Evolutionary conservation across 2,888 invertebrate genomes (phyloP).

Genomic region (Alitta virens): DNA sequence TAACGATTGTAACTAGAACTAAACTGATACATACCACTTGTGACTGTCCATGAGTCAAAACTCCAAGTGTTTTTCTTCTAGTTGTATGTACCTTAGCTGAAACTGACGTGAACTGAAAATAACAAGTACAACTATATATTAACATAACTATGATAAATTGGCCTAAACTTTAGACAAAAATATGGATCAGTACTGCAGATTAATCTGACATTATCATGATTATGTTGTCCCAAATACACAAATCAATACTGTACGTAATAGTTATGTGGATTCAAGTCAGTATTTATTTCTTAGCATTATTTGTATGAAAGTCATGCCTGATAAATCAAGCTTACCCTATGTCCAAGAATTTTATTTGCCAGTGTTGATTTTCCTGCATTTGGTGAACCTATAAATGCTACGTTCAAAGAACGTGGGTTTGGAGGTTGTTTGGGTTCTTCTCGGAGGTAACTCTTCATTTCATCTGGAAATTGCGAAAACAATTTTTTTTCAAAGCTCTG

Average conservation of each 20-base stretch:
- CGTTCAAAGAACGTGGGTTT: slow-evolving; percentile 36
- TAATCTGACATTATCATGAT: too few relatives aligned
- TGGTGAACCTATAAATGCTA: slow-evolving; percentile 88
- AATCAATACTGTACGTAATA: too few relatives aligned
- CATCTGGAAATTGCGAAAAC: slow-evolving; percentile 7
- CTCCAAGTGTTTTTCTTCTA: slow-evolving; percentile 69
- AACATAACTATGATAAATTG: background rate
- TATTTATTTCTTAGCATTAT: too few relatives aligned
- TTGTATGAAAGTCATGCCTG: too few relatives aligned
- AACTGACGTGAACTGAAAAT: slow-evolving; percentile 77
- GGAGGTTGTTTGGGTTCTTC: slow-evolving; percentile 37
- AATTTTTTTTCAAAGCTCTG: too few relatives aligned
- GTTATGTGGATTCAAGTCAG: too few relatives aligned
- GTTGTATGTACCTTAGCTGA: slow-evolving; percentile 93
- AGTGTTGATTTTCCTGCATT: slow-evolving; percentile 96
- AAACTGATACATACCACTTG: slow-evolving; percentile 70
- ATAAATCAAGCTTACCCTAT: slow-evolving; percentile 42
- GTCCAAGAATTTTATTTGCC: slow-evolving; percentile 78
- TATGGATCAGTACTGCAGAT: too few relatives aligned
- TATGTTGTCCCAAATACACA: too few relatives aligned
- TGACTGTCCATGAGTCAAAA: slow-evolving; percentile 72
- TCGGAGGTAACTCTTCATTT: slow-evolving; percentile 10
- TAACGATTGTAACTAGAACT: too few relatives aligned
- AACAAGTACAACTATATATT: background rate
- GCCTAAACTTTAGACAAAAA: background rate